Evolutionary conservation across 2,888 invertebrate species (phyloP).

Genomic region (Anoplius nigerrimus): DNA sequence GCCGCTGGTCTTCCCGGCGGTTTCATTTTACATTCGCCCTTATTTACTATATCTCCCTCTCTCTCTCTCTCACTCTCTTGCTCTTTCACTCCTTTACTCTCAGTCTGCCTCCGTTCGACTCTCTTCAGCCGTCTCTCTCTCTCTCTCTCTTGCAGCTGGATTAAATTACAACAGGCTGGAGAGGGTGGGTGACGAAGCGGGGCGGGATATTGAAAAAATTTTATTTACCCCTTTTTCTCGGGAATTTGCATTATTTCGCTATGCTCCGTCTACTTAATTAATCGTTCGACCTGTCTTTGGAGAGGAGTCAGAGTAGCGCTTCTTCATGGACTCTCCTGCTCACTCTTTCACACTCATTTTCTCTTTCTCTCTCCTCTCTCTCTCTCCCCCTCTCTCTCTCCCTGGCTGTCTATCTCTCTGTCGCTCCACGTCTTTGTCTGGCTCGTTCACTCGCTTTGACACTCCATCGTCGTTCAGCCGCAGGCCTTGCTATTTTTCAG

Average conservation of each 20-base stretch:
- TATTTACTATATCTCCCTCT: slow-evolving; percentile 6
- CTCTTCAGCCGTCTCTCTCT: background rate
- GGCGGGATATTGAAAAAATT: slow-evolving; percentile 44
- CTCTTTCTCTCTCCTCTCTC: no score
- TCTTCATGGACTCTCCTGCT: slow-evolving; percentile 1
- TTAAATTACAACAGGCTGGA: slow-evolving; percentile 42
- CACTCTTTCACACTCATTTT: background rate
- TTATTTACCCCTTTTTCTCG: slow-evolving; percentile 28
- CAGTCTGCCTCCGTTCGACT: slow-evolving; percentile 15
- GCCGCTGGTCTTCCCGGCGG: background rate
- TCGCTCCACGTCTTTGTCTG: background rate
- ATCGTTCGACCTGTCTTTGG: slow-evolving; percentile 34
- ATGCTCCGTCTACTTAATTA: slow-evolving; percentile 50
- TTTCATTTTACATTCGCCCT: slow-evolving; percentile 3
- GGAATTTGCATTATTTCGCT: slow-evolving; percentile 47
- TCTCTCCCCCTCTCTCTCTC: background rate
- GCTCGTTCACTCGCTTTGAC: no score
- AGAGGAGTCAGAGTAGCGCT: background rate
- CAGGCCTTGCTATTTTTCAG: slow-evolving; percentile 29
- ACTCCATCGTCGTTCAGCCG: background rate
- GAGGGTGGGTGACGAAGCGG: slow-evolving; percentile 7
- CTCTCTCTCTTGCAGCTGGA: slow-evolving; percentile 14
- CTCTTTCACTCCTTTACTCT: background rate
- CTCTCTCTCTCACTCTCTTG: slow-evolving; percentile 6
- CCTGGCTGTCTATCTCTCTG: no score